These are phyloP conservation scores for Aramus guarauna DNA, from an alignment of 2,113 vertebrate species.

Conservation along the genomic window DNA sequence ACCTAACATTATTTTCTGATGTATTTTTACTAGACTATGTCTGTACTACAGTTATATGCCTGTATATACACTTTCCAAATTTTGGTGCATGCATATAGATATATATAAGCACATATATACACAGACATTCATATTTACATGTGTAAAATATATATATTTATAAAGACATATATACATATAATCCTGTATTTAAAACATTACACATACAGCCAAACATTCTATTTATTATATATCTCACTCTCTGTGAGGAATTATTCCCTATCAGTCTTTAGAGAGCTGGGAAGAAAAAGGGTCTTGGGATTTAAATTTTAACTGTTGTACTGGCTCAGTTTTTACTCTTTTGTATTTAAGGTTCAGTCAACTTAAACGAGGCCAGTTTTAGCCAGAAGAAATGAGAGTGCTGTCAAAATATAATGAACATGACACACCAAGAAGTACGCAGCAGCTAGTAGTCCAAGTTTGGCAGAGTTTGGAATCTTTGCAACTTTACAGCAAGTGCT, in stretches of 20 bases:
- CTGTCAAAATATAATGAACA: not conserved
- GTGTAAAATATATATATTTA: not conserved
- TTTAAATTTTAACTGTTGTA: not conserved
- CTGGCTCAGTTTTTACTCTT: not conserved
- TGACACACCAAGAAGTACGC: accelerated
- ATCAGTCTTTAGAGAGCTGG: accelerated
- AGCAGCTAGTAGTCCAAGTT: not conserved
- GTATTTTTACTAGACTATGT: not conserved
- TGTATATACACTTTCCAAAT: not conserved
- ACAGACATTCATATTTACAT: not conserved
- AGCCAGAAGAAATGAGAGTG: not conserved
- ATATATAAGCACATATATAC: not conserved
- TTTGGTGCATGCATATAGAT: accelerated
- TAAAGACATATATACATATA: not conserved
- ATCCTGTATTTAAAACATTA: not conserved
- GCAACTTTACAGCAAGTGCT: not conserved
- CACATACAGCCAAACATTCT: not conserved
- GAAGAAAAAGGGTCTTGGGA: not conserved
- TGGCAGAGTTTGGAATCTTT: not conserved
- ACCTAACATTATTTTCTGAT: not conserved
- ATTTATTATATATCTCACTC: not conserved
- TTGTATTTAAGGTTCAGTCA: not conserved
- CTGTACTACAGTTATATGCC: too few relatives aligned
- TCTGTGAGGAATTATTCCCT: not conserved
- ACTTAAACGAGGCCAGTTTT: not conserved